A percentile compares a stretch with the other conserved stretches of the same genome.
These are phyloP conservation scores for Sphaerophoria taeniata DNA, from an alignment of 2,888 invertebrate genomes.

Conservation along the genomic window DNA sequence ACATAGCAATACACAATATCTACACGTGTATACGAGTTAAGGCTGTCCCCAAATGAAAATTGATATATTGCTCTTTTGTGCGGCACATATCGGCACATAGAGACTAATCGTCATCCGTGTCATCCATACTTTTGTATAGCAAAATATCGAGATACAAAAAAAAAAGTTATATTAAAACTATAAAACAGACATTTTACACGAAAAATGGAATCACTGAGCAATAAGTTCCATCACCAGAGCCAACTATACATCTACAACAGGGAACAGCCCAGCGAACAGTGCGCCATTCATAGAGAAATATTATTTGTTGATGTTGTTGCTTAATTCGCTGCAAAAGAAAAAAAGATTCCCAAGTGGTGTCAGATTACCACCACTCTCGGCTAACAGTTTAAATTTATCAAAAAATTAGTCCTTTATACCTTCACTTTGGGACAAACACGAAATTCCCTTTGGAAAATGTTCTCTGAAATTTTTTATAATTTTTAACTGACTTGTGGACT, in stretches of 20 bases:
- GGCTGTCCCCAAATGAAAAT: conserved; percentile 60
- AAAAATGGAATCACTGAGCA: conserved; percentile 45
- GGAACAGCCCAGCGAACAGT: background rate
- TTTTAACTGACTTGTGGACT: conserved; percentile 39
- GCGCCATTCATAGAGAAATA: background rate
- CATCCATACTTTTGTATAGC: conserved; percentile 42
- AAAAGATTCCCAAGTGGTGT: conserved; percentile 34
- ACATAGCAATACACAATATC: background rate
- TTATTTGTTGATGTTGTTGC: conserved; percentile 1
- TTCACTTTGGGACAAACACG: conserved; percentile 65
- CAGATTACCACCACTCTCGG: conserved; percentile 38
- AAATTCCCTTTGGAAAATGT: conserved; percentile 55
- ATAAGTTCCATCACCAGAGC: conserved; percentile 29
- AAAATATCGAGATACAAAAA: background rate
- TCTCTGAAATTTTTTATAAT: conserved; percentile 12
- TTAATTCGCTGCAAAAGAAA: conserved; percentile 20
- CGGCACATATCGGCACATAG: conserved; percentile 33
- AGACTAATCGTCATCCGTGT: conserved; percentile 47
- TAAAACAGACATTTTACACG: conserved; percentile 51
- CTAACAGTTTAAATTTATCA: conserved; percentile 43
- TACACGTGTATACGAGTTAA: background rate
- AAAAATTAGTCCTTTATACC: conserved; percentile 54
- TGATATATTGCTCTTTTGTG: conserved; percentile 61
- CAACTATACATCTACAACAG: too few relatives aligned
- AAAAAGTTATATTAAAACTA: conserved; percentile 24